Base-by-base conservation (phyloP, 2,797 vertebrate species). In the Catostomus latipinnis region DNA sequence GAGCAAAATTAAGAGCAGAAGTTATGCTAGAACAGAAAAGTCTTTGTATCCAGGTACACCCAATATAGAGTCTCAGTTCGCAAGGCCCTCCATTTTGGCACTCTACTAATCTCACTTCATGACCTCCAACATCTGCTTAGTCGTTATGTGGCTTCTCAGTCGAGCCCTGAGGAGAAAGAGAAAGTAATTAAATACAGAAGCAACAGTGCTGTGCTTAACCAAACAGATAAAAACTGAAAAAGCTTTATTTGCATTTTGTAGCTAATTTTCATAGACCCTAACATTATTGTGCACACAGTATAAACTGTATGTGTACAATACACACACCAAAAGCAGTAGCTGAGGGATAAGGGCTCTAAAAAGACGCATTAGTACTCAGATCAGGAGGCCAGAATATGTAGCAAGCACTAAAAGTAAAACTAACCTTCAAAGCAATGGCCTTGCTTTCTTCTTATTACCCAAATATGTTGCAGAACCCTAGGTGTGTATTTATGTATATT, bases 111-210 rank as follows among this genome's bases (percentile, higher is more conserved):
- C 8, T 56, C 11, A 46, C 81, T 87, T 83, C 78, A 80, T 74
- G 56, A 84, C 83, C 81, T 84, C 83, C 79, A 61, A 69, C 34
- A 68, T 60, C 82, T 13, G 12, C 53, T 93, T 93, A 98, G 85
- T 99, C 98, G 56, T 91, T 96, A 88, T 99, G 98, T 50, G 94
- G 93, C 89, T 99, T 99, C 86, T 99, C 97, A 0, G 92, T 89
- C 57, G 95, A 93, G 12, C 95, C 96, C 97, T 99, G 76, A 8
- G 56, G 80, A 78, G 82, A 71, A 7, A 84, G 16, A 83, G 52
- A 74, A 49, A 74, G 62, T 66, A 12, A 0, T 1, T 66, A 58
- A 62, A 69, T 11, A 7, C 22, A 43, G 18, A 34, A 46, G 50
- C 34, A 62, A 71, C 22, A 71, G 14, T n/a, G n/a, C 34, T 12